Evolutionary conservation across 2,888 invertebrate species (phyloP), one percentile per base, ranked within the genome.

Genomic region (Sminthurides aquaticus): DNA sequence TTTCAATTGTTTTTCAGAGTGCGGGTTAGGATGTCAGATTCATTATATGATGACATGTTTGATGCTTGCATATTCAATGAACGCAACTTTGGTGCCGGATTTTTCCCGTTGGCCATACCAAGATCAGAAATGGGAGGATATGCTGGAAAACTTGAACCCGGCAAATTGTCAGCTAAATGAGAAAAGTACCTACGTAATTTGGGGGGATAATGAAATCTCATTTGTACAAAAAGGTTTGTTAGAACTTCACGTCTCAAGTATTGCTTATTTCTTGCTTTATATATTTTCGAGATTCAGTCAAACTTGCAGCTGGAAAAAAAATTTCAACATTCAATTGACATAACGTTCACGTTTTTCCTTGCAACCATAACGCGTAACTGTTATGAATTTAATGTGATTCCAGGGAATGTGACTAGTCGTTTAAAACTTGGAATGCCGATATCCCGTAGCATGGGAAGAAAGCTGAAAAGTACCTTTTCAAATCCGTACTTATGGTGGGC

Each of bases 11-110:
- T 18, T 58, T 54, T 3, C 28, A 67, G 70, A 70, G 29, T 70
- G 70, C 48, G 64, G 67, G n/a, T 57, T 70, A 1, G 70, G 70
- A 18, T 70, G 70, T 57, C 70, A 70, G 60, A 61, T 70, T 24
- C 70, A 70, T 52, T 57, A 68, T 25, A 27, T 70, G 57, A 70
- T 70, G 68, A 68, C 68, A 15, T 70, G 70, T 34, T 24, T 70
- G 8, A 68, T 70, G 66, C 54, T 70, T 15, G 60, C 68, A 1
- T 62, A 67, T 49, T 43, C 61, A 1, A 56, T 62, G 20, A 70
- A 70, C 49, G 43, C 57, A 15, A 67, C 70, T 1, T 49, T 70
- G 11, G 58, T 68, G 26, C 65, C 66, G 0, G 58, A 66, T 34
- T 68, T 65, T 55, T 48, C 63, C 1, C 60, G 65, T 52, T 70